phyloP scores from a whole-genome alignment of 2,888 invertebrate species.

The Conomelus anceps region DNA sequence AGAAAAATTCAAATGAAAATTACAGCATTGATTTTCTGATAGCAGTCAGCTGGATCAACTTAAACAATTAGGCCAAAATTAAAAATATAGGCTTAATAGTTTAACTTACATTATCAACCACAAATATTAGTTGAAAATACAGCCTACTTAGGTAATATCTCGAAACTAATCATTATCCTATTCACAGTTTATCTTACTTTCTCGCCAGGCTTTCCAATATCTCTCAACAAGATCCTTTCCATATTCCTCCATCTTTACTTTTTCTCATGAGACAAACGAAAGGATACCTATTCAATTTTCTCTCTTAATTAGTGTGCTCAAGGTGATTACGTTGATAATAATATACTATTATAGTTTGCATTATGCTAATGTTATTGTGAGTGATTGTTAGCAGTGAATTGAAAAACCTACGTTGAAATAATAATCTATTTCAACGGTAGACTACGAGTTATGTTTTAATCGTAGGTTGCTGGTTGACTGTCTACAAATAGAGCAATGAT shows the following conservation, averaged over 20 bases:
- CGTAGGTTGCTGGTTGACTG: background rate
- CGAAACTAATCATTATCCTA: background rate
- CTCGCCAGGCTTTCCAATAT: background rate
- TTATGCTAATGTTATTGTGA: background rate
- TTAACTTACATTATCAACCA: no score
- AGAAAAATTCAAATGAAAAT: no score
- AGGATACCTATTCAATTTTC: background rate
- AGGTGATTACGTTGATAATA: background rate
- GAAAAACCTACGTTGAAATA: background rate
- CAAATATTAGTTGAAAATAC: no score
- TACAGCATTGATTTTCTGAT: no score
- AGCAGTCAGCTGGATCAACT: no score
- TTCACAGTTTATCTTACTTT: background rate
- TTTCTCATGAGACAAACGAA: background rate
- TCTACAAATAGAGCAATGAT: background rate
- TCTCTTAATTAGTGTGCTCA: background rate
- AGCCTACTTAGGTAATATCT: background rate
- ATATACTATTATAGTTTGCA: background rate
- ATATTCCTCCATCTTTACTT: no score
- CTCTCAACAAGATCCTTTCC: background rate
- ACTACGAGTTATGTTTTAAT: background rate
- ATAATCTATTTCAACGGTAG: background rate
- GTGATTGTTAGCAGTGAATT: background rate
- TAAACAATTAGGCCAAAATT: no score
- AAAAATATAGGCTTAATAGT: no score